Evolutionary conservation across 2,797 vertebrate species (phyloP), one percentile per base, ranked within the genome.

Genomic region (Danionella dracula): DNA sequence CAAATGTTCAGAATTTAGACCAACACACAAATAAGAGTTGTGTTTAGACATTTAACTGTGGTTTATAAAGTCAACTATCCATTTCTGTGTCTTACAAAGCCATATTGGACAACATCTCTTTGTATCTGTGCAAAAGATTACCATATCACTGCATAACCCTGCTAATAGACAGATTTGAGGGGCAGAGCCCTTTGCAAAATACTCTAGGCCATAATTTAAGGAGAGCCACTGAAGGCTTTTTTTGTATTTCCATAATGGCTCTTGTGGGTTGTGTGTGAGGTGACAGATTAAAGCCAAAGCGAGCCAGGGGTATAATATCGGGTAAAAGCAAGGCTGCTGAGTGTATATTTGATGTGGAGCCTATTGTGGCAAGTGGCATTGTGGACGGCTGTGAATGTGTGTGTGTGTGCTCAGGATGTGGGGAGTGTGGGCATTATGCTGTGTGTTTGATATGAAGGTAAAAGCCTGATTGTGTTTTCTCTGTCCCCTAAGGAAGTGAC

Each of bases 401-500:
- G 68, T 48, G 38, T 38, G 23, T 29, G 31, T 8, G 41, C n/a
- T 50, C 31, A 6, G 16, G 12, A 21, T 44, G 61, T 37, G 41
- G 54, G 61, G 50, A 64, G 63, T 35, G 19, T 58, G 62, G 70
- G 37, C 66, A 38, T 70, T 40, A 65, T 42, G 58, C 64, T 65
- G 71, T 60, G 73, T 81, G 63, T 50, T 62, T 66, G 74, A 75
- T 83, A 48, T 66, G 61, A 51, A 60, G 83, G 82, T 82, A 66
- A 78, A 77, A 79, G 73, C 67, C 74, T 84, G 83, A 85, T 83
- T 88, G 83, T 84, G 76, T 87, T 85, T 84, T 81, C 75, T 51
- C 74, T 83, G 84, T 85, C 84, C 85, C 81, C 50, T n/a, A 79
- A 87, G 82, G 83, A 86, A 84, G 82, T 86, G 84, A 87, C 85